These are phyloP conservation scores for Diabrotica balteata DNA, from an alignment of 2,888 invertebrate genomes.

Conservation along the genomic window DNA sequence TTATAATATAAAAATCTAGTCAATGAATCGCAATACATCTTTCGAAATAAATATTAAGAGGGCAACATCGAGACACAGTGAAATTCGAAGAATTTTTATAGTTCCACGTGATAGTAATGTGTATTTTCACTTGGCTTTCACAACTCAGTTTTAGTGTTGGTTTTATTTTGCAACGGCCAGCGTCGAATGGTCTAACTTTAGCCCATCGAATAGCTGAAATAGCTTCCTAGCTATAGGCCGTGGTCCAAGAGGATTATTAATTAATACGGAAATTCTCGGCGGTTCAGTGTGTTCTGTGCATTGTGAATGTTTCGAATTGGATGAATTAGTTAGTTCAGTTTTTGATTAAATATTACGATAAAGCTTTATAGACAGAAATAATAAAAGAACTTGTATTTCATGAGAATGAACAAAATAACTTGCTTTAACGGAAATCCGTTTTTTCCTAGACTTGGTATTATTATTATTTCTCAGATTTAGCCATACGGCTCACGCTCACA, in stretches of 20 bases:
- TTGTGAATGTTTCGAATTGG: neutral
- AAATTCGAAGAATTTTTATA: conserved; percentile 21
- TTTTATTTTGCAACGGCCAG: conserved; percentile 26
- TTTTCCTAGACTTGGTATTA: too few species aligned
- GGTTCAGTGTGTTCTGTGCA: neutral
- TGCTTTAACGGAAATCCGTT: too few species aligned
- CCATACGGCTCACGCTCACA: too few species aligned
- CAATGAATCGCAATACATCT: conserved; percentile 4
- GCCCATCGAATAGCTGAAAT: conserved; percentile 28
- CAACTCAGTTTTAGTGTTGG: conserved; percentile 11
- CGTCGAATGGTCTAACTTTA: conserved; percentile 28
- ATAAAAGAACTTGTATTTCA: neutral
- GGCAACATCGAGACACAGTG: conserved; percentile 6
- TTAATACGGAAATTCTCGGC: neutral
- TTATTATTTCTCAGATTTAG: too few species aligned
- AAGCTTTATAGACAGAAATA: neutral
- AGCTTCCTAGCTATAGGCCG: conserved; percentile 27
- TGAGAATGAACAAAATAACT: too few species aligned
- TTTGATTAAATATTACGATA: neutral
- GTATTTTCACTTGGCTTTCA: conserved; percentile 22
- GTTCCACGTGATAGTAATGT: conserved; percentile 17
- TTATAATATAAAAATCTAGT: neutral
- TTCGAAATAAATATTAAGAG: conserved; percentile 1
- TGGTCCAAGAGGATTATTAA: neutral
- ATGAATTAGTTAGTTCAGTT: neutral